These are phyloP conservation scores for Zoanthus sansibaricus DNA, from an alignment of 92 coral and sea anemone genomes.

Conservation along the genomic window DNA sequence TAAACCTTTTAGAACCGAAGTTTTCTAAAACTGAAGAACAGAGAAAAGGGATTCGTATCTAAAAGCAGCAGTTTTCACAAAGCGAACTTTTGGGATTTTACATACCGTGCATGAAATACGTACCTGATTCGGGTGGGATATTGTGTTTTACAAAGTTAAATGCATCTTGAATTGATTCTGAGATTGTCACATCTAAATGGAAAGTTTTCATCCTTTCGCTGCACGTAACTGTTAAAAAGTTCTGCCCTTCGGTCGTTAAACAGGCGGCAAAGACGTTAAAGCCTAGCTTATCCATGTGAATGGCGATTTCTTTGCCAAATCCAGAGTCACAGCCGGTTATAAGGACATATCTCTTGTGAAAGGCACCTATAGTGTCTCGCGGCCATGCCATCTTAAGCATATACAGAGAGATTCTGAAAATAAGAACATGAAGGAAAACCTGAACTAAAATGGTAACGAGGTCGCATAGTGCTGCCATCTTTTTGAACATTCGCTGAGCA, in stretches of 20 bases:
- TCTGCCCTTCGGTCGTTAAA: conserved; percentile 78
- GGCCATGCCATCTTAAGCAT: neutral
- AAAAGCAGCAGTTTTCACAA: no score
- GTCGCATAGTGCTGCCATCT: neutral
- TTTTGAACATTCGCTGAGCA: neutral
- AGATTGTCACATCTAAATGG: conserved; percentile 79
- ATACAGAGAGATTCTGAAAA: conserved; percentile 8
- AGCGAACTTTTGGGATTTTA: no score
- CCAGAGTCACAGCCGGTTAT: conserved; percentile 85
- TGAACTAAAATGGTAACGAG: neutral
- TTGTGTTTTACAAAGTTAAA: conserved; percentile 48
- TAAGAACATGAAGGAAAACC: neutral
- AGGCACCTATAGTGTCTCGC: conserved; percentile 44
- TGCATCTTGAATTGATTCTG: conserved; percentile 62
- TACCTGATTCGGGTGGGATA: conserved; percentile 50
- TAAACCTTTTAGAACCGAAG: no score
- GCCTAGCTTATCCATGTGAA: conserved; percentile 77
- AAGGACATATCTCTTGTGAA: conserved; percentile 66
- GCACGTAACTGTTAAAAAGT: conserved; percentile 50
- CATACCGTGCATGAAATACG: neutral
- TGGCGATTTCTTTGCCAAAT: conserved; percentile 76
- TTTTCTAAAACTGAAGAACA: no score
- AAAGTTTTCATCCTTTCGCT: conserved; percentile 71
- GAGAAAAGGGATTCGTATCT: no score
- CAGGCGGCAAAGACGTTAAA: conserved; percentile 84